These are phyloP conservation scores for Beaufortia kweichowensis DNA, from an alignment of 2,113 vertebrate species.

Conservation along the genomic window DNA sequence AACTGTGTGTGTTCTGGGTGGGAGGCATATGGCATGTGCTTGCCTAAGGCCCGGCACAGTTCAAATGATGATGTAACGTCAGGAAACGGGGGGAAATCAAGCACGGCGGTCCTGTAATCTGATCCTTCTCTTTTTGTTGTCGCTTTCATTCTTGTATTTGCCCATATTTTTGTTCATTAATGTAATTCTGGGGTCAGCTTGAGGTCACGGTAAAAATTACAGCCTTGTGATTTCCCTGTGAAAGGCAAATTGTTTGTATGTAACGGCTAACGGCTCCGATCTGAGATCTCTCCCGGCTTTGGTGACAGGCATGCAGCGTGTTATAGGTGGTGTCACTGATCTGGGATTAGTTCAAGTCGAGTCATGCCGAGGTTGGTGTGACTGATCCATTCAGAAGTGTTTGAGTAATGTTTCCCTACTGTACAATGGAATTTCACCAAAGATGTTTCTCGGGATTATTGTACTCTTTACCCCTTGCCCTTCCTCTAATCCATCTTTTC, in stretches of 20 bases:
- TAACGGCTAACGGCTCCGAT: slow-evolving; percentile 7
- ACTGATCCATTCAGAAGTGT: slow-evolving; percentile 34
- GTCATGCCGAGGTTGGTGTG: slow-evolving; percentile 24
- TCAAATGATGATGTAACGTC: slow-evolving; percentile 71
- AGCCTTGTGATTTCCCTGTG: not conserved
- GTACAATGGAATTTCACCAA: slow-evolving; percentile 35
- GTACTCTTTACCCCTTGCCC: slow-evolving; percentile 6
- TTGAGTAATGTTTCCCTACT: slow-evolving; percentile 29
- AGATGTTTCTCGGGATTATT: slow-evolving; percentile 7
- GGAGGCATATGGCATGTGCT: slow-evolving; percentile 67
- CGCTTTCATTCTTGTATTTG: slow-evolving; percentile 26
- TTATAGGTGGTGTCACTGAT: slow-evolving; percentile 33
- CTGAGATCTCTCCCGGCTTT: slow-evolving; percentile 3
- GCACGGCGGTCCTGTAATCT: slow-evolving; percentile 69
- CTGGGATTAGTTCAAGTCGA: slow-evolving; percentile 18
- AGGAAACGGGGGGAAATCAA: slow-evolving; percentile 59
- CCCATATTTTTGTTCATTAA: not conserved
- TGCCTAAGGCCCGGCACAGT: slow-evolving; percentile 64
- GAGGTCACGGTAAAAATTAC: not conserved
- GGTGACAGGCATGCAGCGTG: slow-evolving; percentile 22
- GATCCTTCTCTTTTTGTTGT: slow-evolving; percentile 61
- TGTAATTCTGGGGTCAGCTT: not conserved
- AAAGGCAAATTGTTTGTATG: slow-evolving; percentile 12
- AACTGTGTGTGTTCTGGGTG: slow-evolving; percentile 57
- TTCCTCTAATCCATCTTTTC: slow-evolving; percentile 47